phyloP scores from a whole-genome alignment of 2,888 invertebrate species.

The Drosophila demipolita region DNA sequence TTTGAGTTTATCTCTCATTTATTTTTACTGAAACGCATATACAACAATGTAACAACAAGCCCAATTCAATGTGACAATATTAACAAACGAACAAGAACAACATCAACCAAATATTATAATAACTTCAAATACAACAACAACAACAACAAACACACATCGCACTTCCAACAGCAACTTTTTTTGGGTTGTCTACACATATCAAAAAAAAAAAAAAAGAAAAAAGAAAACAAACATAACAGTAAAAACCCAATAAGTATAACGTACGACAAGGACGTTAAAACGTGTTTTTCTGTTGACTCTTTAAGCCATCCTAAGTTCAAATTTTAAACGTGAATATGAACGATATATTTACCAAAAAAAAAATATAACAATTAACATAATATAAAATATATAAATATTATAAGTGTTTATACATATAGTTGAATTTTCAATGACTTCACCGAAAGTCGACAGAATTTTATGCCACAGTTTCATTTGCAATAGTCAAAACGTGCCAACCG shows the following conservation, averaged over 20 bases:
- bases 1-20: slow-evolving; percentile 77
- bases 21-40: slow-evolving; percentile 57
- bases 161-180: slow-evolving; percentile 79
- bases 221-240: slow-evolving; percentile 18
- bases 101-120: slow-evolving; percentile 64
- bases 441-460: slow-evolving; percentile 50
- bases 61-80: slow-evolving; percentile 68
- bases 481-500: slow-evolving; percentile 79
- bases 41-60: slow-evolving; percentile 59
- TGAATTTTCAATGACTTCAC: slow-evolving; percentile 59
- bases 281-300: slow-evolving; percentile 57
- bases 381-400: slow-evolving; percentile 64
- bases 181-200: slow-evolving; percentile 78
- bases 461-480: slow-evolving; percentile 85
- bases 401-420: slow-evolving; percentile 67
- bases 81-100: slow-evolving; percentile 53
- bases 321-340: slow-evolving; percentile 57
- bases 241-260: slow-evolving; percentile 21
- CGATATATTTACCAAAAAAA: slow-evolving; percentile 57
- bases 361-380: slow-evolving; percentile 51
- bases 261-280: slow-evolving; percentile 11
- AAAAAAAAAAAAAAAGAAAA: slow-evolving; percentile 30
- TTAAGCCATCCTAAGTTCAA: slow-evolving; percentile 80
- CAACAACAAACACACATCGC: slow-evolving; percentile 63
- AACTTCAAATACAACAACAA: slow-evolving; percentile 29